Conservation (phyloP, 1,140 invertebrate species). For the Bombus waltoni region DNA sequence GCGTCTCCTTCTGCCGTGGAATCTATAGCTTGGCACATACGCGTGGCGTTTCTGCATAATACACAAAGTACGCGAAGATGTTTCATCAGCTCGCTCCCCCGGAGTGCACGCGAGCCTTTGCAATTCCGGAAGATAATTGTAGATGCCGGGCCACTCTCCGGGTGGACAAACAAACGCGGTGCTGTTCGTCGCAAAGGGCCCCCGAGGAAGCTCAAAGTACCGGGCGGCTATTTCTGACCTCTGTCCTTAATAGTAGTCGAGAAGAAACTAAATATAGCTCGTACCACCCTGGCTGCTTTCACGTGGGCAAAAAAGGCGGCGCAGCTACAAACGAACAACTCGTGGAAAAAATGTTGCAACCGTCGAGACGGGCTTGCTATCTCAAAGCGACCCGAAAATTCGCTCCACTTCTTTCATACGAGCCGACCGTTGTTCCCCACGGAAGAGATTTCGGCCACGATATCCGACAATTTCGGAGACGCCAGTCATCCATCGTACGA, state of each 20-base stretch:
- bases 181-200: not conserved
- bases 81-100: not conserved
- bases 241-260: not conserved
- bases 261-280: not conserved
- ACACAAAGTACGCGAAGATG: not conserved
- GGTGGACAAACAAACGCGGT: not conserved
- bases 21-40: not conserved
- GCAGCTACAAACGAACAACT: not conserved
- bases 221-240: not conserved
- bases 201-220: not conserved
- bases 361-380: no score
- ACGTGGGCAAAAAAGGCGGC: not conserved
- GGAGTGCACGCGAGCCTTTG: not conserved
- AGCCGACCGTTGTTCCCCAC: no score
- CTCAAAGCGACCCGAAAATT: not conserved
- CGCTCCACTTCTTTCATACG: not conserved
- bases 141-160: not conserved
- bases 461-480: not conserved
- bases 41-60: not conserved
- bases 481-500: not conserved
- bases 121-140: slow-evolving; percentile 14
- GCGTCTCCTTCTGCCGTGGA: no score
- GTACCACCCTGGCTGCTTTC: not conserved
- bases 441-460: not conserved
- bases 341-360: not conserved